Evolutionary conservation across 2,797 vertebrate genomes (phyloP), one percentile per base, ranked within the genome.

Genomic region (Pelodytes ibericus): DNA sequence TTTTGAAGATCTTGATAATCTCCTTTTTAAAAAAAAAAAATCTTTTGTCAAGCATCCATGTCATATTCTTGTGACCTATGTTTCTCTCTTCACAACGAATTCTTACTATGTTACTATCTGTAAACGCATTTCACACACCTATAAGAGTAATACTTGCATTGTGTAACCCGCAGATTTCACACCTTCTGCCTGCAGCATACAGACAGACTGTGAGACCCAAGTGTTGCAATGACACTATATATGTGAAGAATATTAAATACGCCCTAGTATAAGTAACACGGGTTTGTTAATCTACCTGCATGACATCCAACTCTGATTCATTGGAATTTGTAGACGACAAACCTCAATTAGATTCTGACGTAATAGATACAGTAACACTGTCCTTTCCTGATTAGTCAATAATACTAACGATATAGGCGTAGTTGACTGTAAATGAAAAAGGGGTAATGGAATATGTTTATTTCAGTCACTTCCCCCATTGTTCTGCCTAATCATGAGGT

Each of bases 11-110:
- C 62, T 31, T 62, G 63, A 5, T 22, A 53, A 22, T 22, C 49
- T 53, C 49, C 22, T 53, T 24, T 10, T 8, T 44, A 44, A 44
- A 1, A 13, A 13, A n/a, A n/a, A 13, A 3, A 62, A 59, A 68
- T 61, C 31, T 41, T 20, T 25, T 22, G 2, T 24, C 24, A 18
- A 16, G 16, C 20, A 2, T 68, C 26, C 29, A 31, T 13, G 53
- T 66, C 64, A 41, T 11, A 67, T 61, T 53, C 41, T 39, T 53
- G 56, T 66, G 53, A 51, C 30, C 27, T 2, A 30, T n/a, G 18
- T 7, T 29, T 15, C 11, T 26, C 41, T 67, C 26, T 67, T 13
- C n/a, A 53, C 49, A 53, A 7, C 4, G n/a, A 24, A 22, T 22
- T 53, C n/a, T 53, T 53, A 20, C 4, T 11, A 24, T 53, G 49